Evolutionary conservation across 2,888 invertebrate genomes (phyloP), one percentile per base, ranked within the genome.

Genomic region (Dione vanillae): DNA sequence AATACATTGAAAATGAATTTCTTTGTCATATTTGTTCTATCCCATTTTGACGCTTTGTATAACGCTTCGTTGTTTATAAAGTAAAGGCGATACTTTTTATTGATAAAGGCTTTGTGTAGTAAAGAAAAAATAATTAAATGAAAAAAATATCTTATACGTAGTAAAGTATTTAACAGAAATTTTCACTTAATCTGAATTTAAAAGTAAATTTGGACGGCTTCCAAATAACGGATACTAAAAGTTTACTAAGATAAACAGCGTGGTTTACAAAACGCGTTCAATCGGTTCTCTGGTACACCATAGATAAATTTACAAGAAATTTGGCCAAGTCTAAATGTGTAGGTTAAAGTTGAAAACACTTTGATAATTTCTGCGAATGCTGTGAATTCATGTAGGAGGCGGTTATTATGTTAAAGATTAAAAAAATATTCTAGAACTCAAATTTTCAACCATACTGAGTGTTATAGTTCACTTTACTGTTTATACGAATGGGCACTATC

Each of bases 241-340:
- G 65, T 65, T 27, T 40, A 43, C 41, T 65, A 37, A 65, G 59
- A 68, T 58, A 61, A 59, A 67, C n/a, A 65, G 65, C 20, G 45
- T 54, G 54, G 65, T 61, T 47, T 65, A 68, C n/a, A 65, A 73
- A 70, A 73, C 56, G 49, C 16, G 35, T 64, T 67, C 45, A 58
- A 62, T 69, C 62, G 64, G 70, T 12, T 19, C 19, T n/a, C 27
- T 45, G 37, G 35, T 62, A 37, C 19, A 35, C 11, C 9, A 14
- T 12, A 6, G 16, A 56, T n/a, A 20, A 16, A 52, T 65, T 52
- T 56, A 37, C 43, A 54, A 62, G 45, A 64, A 69, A 56, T 19
- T 68, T 40, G 19, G 9, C 47, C 45, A 11, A 61, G 43, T 27
- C 27, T 27, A 45, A 61, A 45, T 27, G 61, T 19, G 47, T 59